Evolutionary conservation across 30 jellyfish, hydroid and myxozoan species (phyloP), one percentile per base, ranked within the genome.

Genomic region (Pelagia noctiluca): DNA sequence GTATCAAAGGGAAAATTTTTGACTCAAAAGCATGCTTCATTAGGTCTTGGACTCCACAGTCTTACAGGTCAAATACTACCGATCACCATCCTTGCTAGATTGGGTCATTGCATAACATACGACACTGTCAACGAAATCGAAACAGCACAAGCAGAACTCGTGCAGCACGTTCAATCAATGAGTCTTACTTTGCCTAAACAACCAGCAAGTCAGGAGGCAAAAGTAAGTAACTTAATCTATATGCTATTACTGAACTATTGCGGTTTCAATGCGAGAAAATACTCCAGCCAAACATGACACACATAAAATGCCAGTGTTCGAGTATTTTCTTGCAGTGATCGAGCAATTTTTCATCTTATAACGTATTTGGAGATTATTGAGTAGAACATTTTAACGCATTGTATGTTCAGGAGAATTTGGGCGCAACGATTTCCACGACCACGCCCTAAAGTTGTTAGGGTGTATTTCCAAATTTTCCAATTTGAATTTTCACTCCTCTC

Each of bases 131-230:
- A n/a, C 31, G 82, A 62, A 46, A 79, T 79, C 52, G 90, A 79
- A 66, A 79, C 90, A 36, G 73, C 83, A 13, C 90, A 79, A 34
- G 90, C 90, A 16, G 90, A 79, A 65, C 74, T 79, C n/a, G 67
- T 28, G 26, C 35, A 48, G 30, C 37, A 8, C 0, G 63, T 63
- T 65, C 54, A 66, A 29, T 13, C 35, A 24, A 48, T 26, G 33
- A 25, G 50, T 23, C 21, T 37, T 2, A 47, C 60, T 46, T 49
- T 79, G 32, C 82, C 74, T 4, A 63, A 63, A 26, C 82, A 63
- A 29, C 90, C 90, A 79, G 63, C 64, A 30, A 26, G 19, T 34
- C 46, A 32, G 30, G 89, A 67, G 12, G 22, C 30, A 24, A 32
- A 42, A 0, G 83, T 71, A 48, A 26, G 26, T n/a, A n/a, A n/a